A percentile compares a stretch with the other conserved stretches of the same genome.
Evolutionary conservation across 1,140 invertebrate species (phyloP).

Genomic region (Lethrus apterus): DNA sequence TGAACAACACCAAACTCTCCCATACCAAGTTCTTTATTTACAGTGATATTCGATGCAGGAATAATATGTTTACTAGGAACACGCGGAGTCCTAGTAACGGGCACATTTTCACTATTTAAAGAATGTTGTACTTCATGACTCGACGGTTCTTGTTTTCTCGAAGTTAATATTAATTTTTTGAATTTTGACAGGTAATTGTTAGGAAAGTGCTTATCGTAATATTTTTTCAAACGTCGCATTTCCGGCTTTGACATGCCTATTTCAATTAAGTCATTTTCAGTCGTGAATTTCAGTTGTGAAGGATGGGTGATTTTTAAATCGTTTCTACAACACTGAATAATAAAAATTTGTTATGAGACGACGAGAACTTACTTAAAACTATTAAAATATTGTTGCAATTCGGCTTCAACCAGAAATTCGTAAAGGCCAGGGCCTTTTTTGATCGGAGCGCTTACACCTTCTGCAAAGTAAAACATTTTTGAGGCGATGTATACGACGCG

Average conservation of each 20-base stretch:
- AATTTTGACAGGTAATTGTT: conserved; percentile 89
- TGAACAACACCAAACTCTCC: conserved; percentile 98
- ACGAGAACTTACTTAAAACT: conserved; percentile 48
- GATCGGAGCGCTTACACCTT: conserved; percentile 34
- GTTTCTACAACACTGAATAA: conserved; percentile 49
- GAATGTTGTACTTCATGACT: conserved; percentile 33
- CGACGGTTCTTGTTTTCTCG: conserved; percentile 52
- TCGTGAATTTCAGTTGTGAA: conserved; percentile 95
- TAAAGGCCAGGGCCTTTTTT: conserved; percentile 66
- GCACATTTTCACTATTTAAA: conserved; percentile 27
- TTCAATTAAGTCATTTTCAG: conserved; percentile 81
- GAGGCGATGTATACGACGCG: conserved; percentile 1
- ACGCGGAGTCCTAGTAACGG: conserved; percentile 39
- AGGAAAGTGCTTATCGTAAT: conserved; percentile 87
- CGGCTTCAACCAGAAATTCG: conserved; percentile 85
- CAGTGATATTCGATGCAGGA: conserved; percentile 82
- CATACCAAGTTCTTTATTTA: conserved; percentile 90
- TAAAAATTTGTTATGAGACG: background rate
- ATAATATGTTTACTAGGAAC: conserved; percentile 93
- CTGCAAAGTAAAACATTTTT: conserved; percentile 25
- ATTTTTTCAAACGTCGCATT: conserved; percentile 86
- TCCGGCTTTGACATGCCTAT: conserved; percentile 95
- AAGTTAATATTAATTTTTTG: conserved; percentile 59
- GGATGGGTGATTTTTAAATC: conserved; percentile 75
- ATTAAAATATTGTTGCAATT: conserved; percentile 83